Percentiles rank a stretch among this genome's conserved stretches.
Conservation (phyloP, 1,140 invertebrate species). For the Metopolophium dirhodum region DNA sequence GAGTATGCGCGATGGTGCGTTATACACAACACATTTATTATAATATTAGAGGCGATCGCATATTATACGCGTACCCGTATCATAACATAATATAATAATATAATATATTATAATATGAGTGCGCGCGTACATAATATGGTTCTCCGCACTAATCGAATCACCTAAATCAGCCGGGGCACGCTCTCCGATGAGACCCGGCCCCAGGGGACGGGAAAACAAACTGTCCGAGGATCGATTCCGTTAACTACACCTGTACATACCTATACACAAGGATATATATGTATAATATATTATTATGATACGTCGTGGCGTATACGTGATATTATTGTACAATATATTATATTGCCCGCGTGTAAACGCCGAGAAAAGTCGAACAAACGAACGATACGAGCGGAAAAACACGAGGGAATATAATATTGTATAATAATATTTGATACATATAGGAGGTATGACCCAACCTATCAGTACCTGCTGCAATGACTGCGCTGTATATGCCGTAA, state of each 20-base stretch:
- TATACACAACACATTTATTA: neutral
- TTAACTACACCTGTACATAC: neutral
- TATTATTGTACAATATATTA: slow-evolving; percentile 4
- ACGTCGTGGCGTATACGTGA: neutral
- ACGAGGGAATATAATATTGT: neutral
- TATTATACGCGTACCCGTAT: neutral
- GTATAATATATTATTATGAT: slow-evolving; percentile 3
- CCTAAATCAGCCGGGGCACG: slow-evolving; percentile 45
- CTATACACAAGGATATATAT: no score
- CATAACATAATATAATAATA: no score
- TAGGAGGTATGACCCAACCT: neutral
- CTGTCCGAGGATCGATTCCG: slow-evolving; percentile 43
- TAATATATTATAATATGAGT: neutral
- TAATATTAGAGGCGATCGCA: neutral
- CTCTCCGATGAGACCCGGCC: neutral
- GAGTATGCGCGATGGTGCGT: neutral
- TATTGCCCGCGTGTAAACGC: neutral
- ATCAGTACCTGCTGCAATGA: neutral
- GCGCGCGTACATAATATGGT: neutral
- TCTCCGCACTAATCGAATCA: slow-evolving; percentile 35
- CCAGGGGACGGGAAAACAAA: slow-evolving; percentile 36
- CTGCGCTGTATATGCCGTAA: neutral
- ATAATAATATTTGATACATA: no score
- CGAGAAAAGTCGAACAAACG: neutral
- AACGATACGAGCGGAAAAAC: neutral